These are phyloP conservation scores for Periphyllus acericola DNA, from an alignment of 2,888 invertebrate species.

Conservation along the genomic window DNA sequence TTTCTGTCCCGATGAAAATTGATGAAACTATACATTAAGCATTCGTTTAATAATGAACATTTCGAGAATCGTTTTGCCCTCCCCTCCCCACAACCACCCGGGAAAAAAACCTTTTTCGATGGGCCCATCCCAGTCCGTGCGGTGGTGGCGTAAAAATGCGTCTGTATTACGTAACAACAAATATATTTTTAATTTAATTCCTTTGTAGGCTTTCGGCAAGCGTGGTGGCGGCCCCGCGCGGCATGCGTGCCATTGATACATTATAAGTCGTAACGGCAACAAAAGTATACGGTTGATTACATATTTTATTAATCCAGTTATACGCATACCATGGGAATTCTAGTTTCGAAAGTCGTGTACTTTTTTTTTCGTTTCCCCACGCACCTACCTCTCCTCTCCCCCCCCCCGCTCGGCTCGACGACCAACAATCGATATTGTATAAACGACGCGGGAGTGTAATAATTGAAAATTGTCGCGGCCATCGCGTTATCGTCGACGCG, in stretches of 20 bases:
- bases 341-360: slow-evolving; percentile 15
- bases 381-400: too few relatives aligned
- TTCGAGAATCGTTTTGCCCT: neutral
- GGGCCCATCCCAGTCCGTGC: neutral
- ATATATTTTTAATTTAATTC: slow-evolving; percentile 23
- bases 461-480: too few relatives aligned
- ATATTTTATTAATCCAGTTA: slow-evolving; percentile 41
- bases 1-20: too few relatives aligned
- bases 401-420: too few relatives aligned
- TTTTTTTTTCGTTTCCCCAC: neutral
- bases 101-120: neutral
- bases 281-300: slow-evolving; percentile 9
- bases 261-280: slow-evolving; percentile 14
- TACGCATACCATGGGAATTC: neutral
- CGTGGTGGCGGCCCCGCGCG: neutral
- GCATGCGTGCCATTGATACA: slow-evolving; percentile 44
- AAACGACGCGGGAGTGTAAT: too few relatives aligned
- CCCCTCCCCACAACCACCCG: neutral
- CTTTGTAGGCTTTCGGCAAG: neutral
- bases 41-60: too few relatives aligned
- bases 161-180: neutral
- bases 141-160: neutral
- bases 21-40: too few relatives aligned
- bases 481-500: too few relatives aligned
- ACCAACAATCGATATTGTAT: too few relatives aligned